Conservation (phyloP, 2,797 vertebrate species). For the Agapornis canus region DNA sequence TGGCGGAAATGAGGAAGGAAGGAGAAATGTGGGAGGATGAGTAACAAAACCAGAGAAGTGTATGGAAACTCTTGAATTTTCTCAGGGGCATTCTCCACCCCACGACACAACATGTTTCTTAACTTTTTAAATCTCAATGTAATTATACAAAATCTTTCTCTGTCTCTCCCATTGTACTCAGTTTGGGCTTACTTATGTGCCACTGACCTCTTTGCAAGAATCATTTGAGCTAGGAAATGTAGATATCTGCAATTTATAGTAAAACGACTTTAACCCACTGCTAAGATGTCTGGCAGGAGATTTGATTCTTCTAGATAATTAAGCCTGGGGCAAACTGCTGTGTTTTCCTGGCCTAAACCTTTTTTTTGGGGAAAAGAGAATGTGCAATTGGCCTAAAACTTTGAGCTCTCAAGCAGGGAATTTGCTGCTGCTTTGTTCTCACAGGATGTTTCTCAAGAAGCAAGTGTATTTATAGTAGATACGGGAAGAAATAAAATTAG, state of each 20-base stretch:
- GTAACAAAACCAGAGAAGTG: conserved; percentile 12
- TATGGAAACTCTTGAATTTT: conserved; percentile 25
- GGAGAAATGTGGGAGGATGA: conserved; percentile 34
- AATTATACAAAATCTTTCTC: background rate
- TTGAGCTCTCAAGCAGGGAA: background rate
- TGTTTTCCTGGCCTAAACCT: background rate
- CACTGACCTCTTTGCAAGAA: background rate
- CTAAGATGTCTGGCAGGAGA: background rate
- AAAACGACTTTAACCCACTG: background rate
- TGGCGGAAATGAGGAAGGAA: conserved; percentile 6
- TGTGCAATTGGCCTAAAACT: background rate
- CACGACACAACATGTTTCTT: background rate
- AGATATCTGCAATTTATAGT: background rate
- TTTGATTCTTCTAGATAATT: background rate
- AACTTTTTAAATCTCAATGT: background rate
- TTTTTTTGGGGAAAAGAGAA: background rate
- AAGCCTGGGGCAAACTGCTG: background rate
- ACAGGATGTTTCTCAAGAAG: conserved; percentile 40
- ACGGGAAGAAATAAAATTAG: background rate
- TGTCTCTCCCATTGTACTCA: background rate
- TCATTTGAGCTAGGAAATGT: background rate
- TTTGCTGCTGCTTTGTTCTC: background rate
- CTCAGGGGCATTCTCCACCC: background rate
- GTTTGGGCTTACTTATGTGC: background rate
- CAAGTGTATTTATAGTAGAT: conserved; percentile 33